Evolutionary conservation across 35 echinoderm and acorn worm genomes (phyloP).

Genomic region (Holothuria glaberrima): DNA sequence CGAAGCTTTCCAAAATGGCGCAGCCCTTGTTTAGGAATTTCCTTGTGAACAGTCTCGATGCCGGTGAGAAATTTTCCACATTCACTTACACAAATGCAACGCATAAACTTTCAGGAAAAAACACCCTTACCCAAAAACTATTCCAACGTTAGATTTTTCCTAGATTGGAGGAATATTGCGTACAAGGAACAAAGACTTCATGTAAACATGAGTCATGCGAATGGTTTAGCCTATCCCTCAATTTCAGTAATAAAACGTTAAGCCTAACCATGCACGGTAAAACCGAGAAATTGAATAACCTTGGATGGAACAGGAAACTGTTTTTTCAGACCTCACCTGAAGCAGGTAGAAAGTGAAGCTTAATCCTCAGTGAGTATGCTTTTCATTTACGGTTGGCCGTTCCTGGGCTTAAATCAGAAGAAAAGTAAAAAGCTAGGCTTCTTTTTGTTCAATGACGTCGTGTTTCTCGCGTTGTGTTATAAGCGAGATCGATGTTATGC

Average conservation of each 20-base stretch:
- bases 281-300: not conserved
- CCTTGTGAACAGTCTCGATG: not conserved
- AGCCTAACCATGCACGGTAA: constrained; percentile 6
- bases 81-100: not conserved
- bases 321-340: not conserved
- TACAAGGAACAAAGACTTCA: constrained; percentile 19
- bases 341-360: constrained; percentile 61
- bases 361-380: constrained; percentile 27
- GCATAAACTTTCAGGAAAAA: too few species aligned
- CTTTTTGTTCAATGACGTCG: constrained; percentile 39
- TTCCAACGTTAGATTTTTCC: too few species aligned
- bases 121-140: too few species aligned
- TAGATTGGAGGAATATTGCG: not conserved
- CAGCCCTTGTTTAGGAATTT: constrained; percentile 45
- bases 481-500: constrained; percentile 30
- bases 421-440: constrained; percentile 24
- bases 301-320: not conserved
- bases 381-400: constrained; percentile 55
- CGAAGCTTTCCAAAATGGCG: constrained; percentile 24
- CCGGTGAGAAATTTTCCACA: not conserved
- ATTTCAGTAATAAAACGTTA: not conserved
- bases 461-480: constrained; percentile 30
- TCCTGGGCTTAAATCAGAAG: constrained; percentile 46
- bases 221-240: constrained; percentile 7
- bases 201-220: constrained; percentile 43